Base-by-base conservation (phyloP, 2,888 invertebrate species). In the Sturmia bella region DNA sequence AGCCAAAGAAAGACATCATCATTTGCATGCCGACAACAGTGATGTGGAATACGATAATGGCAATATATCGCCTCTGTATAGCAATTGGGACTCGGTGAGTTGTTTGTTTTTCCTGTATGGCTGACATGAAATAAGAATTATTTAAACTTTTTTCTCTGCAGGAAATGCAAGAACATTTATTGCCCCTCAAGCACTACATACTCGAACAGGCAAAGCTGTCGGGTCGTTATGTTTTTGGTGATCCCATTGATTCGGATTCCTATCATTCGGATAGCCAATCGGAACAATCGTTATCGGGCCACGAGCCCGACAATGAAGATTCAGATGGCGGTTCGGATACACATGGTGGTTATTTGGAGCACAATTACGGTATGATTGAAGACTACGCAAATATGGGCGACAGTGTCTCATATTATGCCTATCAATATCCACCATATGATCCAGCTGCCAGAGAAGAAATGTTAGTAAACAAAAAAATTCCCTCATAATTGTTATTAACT, bases 121-220 rank as follows among this genome's bases (percentile, higher is more conserved):
- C 5, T 2, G 1, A 52, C n/a, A 24, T 7, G 5, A 12, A 12
- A 13, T 24, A 24, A 32, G 5, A 5, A 56, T 32, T 32, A 15
- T 13, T 13, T 19, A 17, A 19, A 37, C 13, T 57, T 32, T 9
- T 15, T 3, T 43, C 57, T n/a, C 32, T 32, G 4, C 12, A 89
- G 84, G 92, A 93, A 80, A 92, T 93, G 93, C 94, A 95, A 85
- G 93, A 93, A 85, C 96, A 96, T 89, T 91, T 97, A 83, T 90
- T 96, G 87, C 97, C 97, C 11, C 91, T 97, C 83, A 96, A 97
- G 90, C 96, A 97, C 91, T 97, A 97, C 88, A 95, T 97, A 85
- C 93, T 97, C 87, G 96, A 97, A 88, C 97, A 97, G 91, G 95
- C 95, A 0, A 95, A 95, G 85, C 81, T 86, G 4, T 83, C 90